Conservation (phyloP, 2,888 invertebrate genomes). For the Agrotis clavis region DNA sequence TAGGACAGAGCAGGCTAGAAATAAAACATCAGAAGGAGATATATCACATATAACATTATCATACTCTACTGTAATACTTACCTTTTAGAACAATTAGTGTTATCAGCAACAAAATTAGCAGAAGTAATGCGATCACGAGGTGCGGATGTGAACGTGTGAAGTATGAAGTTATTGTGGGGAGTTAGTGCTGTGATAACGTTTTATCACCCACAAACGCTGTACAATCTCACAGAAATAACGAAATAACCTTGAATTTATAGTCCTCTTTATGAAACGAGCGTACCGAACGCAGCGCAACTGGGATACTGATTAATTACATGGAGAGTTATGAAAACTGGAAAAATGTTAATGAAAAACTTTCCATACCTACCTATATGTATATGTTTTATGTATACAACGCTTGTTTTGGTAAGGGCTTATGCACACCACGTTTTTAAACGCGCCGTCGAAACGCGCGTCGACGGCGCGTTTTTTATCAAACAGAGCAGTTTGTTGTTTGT, state of each 20-base stretch:
- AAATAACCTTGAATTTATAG: slow-evolving; percentile 88
- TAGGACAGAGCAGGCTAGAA: too few species aligned
- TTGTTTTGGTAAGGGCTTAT: too few species aligned
- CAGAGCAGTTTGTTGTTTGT: too few species aligned
- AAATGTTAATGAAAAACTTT: neutral
- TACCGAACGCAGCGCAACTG: slow-evolving; percentile 74
- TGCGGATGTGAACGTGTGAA: slow-evolving; percentile 75
- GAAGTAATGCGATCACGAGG: slow-evolving; percentile 59
- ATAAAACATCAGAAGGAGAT: neutral
- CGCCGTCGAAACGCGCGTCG: too few species aligned
- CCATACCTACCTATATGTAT: too few species aligned
- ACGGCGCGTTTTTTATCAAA: too few species aligned
- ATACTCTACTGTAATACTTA: too few species aligned
- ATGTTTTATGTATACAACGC: too few species aligned
- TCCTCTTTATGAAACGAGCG: slow-evolving; percentile 85
- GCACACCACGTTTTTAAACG: too few species aligned
- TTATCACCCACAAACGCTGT: slow-evolving; percentile 85
- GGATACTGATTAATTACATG: slow-evolving; percentile 20
- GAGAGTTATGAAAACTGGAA: slow-evolving; percentile 23
- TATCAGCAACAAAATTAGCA: slow-evolving; percentile 40
- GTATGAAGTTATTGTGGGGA: slow-evolving; percentile 81
- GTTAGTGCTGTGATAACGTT: slow-evolving; percentile 83
- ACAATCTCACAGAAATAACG: slow-evolving; percentile 87
- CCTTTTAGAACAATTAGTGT: slow-evolving; percentile 39
- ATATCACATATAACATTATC: neutral